Conservation (phyloP, 2,113 vertebrate species). For the Thalassoma bifasciatum region DNA sequence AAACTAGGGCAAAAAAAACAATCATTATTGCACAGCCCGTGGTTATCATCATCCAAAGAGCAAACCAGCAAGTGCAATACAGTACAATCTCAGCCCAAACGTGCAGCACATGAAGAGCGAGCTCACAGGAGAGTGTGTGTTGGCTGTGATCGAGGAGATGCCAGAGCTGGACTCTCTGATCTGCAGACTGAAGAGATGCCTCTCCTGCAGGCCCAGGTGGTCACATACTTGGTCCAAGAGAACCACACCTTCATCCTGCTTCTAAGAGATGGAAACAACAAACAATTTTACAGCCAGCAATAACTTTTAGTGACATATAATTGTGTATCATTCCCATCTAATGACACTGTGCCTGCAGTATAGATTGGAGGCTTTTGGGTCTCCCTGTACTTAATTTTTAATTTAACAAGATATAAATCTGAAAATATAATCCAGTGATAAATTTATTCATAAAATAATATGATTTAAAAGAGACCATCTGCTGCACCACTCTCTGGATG, state of each 20-base stretch:
- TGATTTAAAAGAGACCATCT: slow-evolving; percentile 7
- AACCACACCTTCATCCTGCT: slow-evolving; percentile 92
- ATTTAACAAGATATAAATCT: not conserved
- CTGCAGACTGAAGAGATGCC: slow-evolving; percentile 95
- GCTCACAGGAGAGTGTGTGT: slow-evolving; percentile 89
- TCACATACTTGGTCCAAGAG: slow-evolving; percentile 91
- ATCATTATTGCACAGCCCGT: slow-evolving; percentile 44
- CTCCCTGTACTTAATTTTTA: not conserved
- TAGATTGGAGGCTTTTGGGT: not conserved
- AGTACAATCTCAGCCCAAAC: slow-evolving; percentile 56
- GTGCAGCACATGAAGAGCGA: slow-evolving; percentile 53
- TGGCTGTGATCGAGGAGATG: slow-evolving; percentile 75
- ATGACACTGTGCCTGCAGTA: not conserved
- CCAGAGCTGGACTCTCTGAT: slow-evolving; percentile 83
- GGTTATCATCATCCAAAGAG: slow-evolving; percentile 50
- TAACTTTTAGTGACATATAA: slow-evolving; percentile 14
- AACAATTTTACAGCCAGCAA: slow-evolving; percentile 39
- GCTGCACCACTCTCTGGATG: slow-evolving; percentile 6
- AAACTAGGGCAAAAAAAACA: slow-evolving; percentile 46
- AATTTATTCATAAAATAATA: slow-evolving; percentile 11
- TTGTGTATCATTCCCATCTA: slow-evolving; percentile 5
- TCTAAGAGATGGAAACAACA: slow-evolving; percentile 83
- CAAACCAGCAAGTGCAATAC: slow-evolving; percentile 37
- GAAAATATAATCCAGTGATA: slow-evolving; percentile 6
- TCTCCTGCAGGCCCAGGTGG: slow-evolving; percentile 90